phyloP scores from a whole-genome alignment of 2,888 invertebrate genomes.

The Tipula lateralis region DNA sequence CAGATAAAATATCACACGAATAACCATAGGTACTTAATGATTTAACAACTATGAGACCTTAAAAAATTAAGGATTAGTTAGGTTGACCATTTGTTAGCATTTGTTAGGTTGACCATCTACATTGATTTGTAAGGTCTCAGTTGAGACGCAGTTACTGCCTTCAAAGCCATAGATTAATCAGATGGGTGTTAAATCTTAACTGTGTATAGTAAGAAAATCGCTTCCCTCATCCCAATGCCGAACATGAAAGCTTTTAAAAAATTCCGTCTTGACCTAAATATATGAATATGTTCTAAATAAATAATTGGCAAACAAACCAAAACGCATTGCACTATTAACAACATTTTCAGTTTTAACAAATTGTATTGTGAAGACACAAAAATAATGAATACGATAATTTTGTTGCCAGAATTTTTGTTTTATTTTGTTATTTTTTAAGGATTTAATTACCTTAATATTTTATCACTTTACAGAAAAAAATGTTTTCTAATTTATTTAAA shows the following conservation, averaged over 20 bases:
- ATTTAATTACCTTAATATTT: slow-evolving; percentile 24
- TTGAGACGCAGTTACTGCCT: too few relatives aligned
- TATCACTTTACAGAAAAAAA: background rate
- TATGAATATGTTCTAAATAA: background rate
- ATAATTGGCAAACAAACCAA: background rate
- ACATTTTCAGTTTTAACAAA: background rate
- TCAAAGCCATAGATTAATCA: too few relatives aligned
- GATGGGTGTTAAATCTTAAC: too few relatives aligned
- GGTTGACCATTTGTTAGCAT: too few relatives aligned
- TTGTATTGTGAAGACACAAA: background rate
- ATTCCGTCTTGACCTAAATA: background rate
- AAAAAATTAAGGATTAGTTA: too few relatives aligned
- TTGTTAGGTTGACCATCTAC: too few relatives aligned
- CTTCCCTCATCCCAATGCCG: background rate
- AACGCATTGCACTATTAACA: slow-evolving; percentile 11
- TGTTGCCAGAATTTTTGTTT: background rate
- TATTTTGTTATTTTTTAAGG: background rate
- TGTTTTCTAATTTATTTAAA: background rate
- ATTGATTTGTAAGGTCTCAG: too few relatives aligned
- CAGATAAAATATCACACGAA: too few relatives aligned
- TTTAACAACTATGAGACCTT: too few relatives aligned
- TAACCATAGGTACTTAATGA: too few relatives aligned
- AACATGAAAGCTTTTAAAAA: background rate
- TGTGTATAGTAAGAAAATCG: too few relatives aligned
- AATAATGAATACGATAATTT: background rate